Conservation (phyloP, 2,888 invertebrate species). For the Molorchus minor region DNA sequence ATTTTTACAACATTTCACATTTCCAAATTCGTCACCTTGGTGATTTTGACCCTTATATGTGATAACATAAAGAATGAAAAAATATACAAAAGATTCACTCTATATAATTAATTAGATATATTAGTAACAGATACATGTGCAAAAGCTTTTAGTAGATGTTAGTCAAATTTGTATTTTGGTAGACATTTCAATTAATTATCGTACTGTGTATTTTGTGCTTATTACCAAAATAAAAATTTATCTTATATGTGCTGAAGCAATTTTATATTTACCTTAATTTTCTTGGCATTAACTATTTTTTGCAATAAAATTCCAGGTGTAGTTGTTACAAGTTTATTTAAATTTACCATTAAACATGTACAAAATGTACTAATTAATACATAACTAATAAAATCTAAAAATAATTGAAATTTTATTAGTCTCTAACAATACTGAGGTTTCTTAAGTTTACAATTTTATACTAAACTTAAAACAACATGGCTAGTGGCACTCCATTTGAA, state of each 20-base stretch:
- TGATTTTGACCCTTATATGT: no score
- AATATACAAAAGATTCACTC: no score
- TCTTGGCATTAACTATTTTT: background rate
- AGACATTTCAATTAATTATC: background rate
- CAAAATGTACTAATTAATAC: background rate
- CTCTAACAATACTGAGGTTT: background rate
- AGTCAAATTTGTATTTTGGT: constrained; percentile 13
- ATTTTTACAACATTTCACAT: no score
- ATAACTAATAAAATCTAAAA: constrained; percentile 5
- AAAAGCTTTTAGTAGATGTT: constrained; percentile 6
- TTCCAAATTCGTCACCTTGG: no score
- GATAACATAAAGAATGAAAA: no score
- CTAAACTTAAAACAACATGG: background rate
- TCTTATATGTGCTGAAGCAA: constrained; percentile 8
- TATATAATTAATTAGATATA: no score
- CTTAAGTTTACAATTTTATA: background rate
- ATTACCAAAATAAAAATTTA: constrained; percentile 13
- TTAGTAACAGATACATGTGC: constrained; percentile 1
- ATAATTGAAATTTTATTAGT: constrained; percentile 11
- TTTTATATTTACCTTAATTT: constrained; percentile 17
- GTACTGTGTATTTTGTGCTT: background rate
- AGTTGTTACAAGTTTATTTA: constrained; percentile 22
- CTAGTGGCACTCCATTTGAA: background rate
- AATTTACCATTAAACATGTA: background rate
- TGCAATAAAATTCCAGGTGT: constrained; percentile 19